phyloP scores from a whole-genome alignment of 2,888 invertebrate species.

The Adela reaumurella region DNA sequence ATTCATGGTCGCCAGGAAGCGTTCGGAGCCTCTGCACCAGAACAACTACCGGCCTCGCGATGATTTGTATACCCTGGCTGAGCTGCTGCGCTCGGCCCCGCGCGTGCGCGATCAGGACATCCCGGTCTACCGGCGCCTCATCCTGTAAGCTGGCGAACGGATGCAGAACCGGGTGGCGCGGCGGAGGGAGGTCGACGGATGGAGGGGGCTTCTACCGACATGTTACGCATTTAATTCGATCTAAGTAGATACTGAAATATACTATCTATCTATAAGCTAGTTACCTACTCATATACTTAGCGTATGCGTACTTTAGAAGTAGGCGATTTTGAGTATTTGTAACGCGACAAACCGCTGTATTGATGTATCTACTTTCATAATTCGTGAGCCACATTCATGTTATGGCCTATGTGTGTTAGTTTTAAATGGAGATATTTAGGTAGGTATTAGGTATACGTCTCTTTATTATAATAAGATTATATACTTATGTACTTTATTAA shows the following conservation, averaged over 20 bases:
- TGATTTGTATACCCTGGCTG: constrained; percentile 58
- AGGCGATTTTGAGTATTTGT: background rate
- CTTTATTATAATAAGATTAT: constrained; percentile 49
- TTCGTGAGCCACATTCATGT: background rate
- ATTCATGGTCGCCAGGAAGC: constrained; percentile 61
- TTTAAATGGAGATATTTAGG: background rate
- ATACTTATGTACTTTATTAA: constrained; percentile 15
- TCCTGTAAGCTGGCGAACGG: constrained; percentile 41
- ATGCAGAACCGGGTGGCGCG: constrained; percentile 4
- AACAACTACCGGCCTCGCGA: constrained; percentile 49
- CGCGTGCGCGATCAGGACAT: constrained; percentile 53
- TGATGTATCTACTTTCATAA: too few relatives aligned
- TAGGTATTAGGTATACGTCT: constrained; percentile 23
- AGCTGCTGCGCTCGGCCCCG: constrained; percentile 52
- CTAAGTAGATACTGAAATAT: background rate
- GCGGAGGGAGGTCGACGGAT: background rate
- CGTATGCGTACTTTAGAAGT: background rate
- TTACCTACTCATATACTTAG: too few relatives aligned
- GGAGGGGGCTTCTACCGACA: constrained; percentile 9
- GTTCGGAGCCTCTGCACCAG: constrained; percentile 41
- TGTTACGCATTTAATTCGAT: constrained; percentile 10
- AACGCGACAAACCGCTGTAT: too few relatives aligned
- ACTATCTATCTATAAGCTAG: background rate
- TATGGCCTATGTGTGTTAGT: background rate
- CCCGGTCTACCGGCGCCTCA: constrained; percentile 59